Evolutionary conservation across 2,888 invertebrate genomes (phyloP), one percentile per base, ranked within the genome.

Genomic region (Griposia aprilina): DNA sequence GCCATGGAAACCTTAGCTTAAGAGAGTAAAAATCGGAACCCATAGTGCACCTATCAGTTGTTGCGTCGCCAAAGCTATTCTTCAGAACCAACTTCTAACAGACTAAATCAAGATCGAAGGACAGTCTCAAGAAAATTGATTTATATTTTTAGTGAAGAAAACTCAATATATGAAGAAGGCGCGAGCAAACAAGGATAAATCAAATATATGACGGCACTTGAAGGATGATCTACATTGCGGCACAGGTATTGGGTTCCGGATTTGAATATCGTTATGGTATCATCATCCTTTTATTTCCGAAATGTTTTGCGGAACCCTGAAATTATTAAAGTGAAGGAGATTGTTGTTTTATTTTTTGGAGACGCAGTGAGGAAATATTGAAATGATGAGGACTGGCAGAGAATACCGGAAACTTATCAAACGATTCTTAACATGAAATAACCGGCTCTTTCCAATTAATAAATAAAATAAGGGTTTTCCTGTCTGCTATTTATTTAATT

Each of bases 121-220:
- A 23, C 17, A 26, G 50, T 50, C 36, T 70, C n/a, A 41, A 82
- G 55, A 62, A 85, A 82, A 83, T 85, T 76, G 50, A 45, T 83
- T 82, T 69, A 69, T 73, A 77, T 85, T 69, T 76, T 76, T 65
- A 85, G 50, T 45, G 1, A 57, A 86, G 70, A 71, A 78, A 86
- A 83, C 41, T 78, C 73, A 78, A 86, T 83, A 71, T 63, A 72
- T 67, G 2, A 59, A 74, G 67, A 71, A 59, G 52, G 50, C 36
- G 70, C 17, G 62, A 62, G 65, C 75, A 80, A 84, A 84, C 88
- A 87, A 26, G 80, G 76, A 87, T 82, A 82, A 82, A 83, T 86
- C 88, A 86, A 88, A 85, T 87, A 66, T 80, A 68, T 78, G 88
- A 82, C 70, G 76, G 50, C 76, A 76, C 65, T 84, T 84, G 87